Evolutionary conservation across 2,797 vertebrate species (phyloP).

Genomic region (Dallia pectoralis): DNA sequence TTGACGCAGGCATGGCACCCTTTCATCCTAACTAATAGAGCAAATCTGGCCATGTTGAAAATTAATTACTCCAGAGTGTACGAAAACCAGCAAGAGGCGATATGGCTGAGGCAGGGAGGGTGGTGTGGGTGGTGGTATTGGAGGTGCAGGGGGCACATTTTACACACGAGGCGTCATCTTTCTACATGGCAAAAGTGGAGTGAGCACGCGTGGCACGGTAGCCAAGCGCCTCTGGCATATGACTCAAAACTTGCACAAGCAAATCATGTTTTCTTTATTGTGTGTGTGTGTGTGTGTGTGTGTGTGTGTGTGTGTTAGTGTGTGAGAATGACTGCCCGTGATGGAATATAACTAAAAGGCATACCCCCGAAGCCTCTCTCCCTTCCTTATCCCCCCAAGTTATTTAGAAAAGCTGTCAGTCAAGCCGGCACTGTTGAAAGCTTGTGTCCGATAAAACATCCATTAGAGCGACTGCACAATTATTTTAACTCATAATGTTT

Average conservation of each 20-base stretch:
- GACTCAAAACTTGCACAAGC: background rate
- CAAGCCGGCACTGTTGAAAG: constrained; percentile 6
- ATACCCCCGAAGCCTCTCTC: background rate
- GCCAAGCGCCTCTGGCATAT: background rate
- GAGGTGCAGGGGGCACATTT: constrained; percentile 5
- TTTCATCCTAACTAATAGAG: constrained; percentile 28
- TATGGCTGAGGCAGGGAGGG: constrained; percentile 2
- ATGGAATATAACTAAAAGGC: constrained; percentile 12
- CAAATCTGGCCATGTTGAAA: constrained; percentile 68
- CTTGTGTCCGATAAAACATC: constrained; percentile 36
- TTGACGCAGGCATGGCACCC: constrained; percentile 62
- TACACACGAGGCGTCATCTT: constrained; percentile 11
- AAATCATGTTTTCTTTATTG: constrained; percentile 11
- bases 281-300: constrained; percentile 8
- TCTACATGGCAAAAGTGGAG: background rate
- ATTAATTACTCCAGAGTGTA: constrained; percentile 71
- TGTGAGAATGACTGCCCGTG: background rate
- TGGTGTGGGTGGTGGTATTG: background rate
- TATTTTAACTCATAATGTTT: constrained; percentile 51
- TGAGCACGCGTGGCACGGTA: background rate
- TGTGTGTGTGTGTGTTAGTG: constrained; percentile 1
- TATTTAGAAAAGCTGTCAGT: constrained; percentile 7
- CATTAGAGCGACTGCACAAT: constrained; percentile 55
- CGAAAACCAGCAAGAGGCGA: constrained; percentile 32
- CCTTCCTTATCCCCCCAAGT: background rate